phyloP scores from a whole-genome alignment of 1,140 invertebrate genomes.

The Asobara japonica region DNA sequence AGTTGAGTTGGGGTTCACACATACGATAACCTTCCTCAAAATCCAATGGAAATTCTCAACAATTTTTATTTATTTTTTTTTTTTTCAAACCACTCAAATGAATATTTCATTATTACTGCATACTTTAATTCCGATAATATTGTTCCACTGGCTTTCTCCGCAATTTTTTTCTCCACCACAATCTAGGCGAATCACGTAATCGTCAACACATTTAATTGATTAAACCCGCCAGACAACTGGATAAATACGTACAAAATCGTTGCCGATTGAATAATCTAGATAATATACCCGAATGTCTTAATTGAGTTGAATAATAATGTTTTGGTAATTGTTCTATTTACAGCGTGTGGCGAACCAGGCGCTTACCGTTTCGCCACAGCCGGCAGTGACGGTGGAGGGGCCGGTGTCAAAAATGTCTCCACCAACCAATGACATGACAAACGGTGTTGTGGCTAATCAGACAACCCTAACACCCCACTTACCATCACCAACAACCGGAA shows the following conservation, averaged over 20 bases:
- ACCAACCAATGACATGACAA: conserved; percentile 63
- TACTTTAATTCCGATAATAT: neutral
- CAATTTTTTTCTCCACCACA: too few species aligned
- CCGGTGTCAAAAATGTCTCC: conserved; percentile 65
- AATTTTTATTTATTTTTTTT: too few species aligned
- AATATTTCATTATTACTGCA: neutral
- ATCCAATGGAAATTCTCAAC: neutral
- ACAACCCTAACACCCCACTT: conserved; percentile 50
- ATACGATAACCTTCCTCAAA: neutral
- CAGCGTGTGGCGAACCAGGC: conserved; percentile 66
- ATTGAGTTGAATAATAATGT: neutral
- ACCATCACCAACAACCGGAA: conserved; percentile 48
- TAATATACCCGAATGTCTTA: neutral
- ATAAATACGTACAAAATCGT: neutral
- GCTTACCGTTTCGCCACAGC: conserved; percentile 65
- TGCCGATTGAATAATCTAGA: neutral
- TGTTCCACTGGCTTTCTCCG: too few species aligned
- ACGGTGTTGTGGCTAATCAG: conserved; percentile 54
- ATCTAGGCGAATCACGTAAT: too few species aligned
- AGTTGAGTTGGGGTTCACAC: neutral
- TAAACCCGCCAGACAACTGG: neutral
- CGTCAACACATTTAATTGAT: neutral
- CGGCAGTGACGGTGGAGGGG: conserved; percentile 64
- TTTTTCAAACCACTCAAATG: neutral
- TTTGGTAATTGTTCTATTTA: conserved; percentile 46